Percentiles rank a stretch among this genome's conserved stretches.
These are phyloP conservation scores for Spodoptera picta DNA, from an alignment of 2,888 invertebrate species.

Conservation along the genomic window DNA sequence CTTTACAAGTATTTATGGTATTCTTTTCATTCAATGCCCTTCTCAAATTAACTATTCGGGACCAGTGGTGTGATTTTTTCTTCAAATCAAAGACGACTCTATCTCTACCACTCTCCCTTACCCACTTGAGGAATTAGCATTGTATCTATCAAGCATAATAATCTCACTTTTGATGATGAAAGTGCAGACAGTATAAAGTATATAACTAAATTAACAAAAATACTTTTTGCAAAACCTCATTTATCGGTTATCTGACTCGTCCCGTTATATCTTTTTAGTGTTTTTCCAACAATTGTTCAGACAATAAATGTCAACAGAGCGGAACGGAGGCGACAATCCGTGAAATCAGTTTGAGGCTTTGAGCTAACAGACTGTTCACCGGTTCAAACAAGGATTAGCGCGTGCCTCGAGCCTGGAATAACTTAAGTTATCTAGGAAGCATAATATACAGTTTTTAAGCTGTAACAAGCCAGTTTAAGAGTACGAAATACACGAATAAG, in stretches of 20 bases:
- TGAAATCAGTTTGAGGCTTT: slow-evolving; percentile 61
- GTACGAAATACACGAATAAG: too few species aligned
- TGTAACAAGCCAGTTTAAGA: neutral
- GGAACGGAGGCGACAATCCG: slow-evolving; percentile 66
- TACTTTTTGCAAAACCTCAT: slow-evolving; percentile 20
- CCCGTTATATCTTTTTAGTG: slow-evolving; percentile 54
- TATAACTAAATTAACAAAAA: slow-evolving; percentile 3
- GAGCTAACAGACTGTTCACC: slow-evolving; percentile 47
- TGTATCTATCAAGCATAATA: too few species aligned
- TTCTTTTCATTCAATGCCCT: too few species aligned
- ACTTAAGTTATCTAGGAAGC: slow-evolving; percentile 16
- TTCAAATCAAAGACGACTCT: too few species aligned
- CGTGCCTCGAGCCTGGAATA: slow-evolving; percentile 16
- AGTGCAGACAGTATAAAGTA: too few species aligned
- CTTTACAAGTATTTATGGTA: neutral
- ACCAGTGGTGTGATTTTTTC: too few species aligned
- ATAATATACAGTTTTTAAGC: slow-evolving; percentile 17
- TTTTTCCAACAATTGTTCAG: slow-evolving; percentile 50
- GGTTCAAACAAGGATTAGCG: slow-evolving; percentile 33
- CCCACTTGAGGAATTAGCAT: too few species aligned
- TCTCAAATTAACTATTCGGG: too few species aligned
- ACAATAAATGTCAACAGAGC: slow-evolving; percentile 64
- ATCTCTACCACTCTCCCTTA: too few species aligned
- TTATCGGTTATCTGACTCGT: slow-evolving; percentile 25
- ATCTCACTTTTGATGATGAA: too few species aligned